Evolutionary conservation across 2,113 vertebrate species (phyloP).

Genomic region (Lagopus leucura): DNA sequence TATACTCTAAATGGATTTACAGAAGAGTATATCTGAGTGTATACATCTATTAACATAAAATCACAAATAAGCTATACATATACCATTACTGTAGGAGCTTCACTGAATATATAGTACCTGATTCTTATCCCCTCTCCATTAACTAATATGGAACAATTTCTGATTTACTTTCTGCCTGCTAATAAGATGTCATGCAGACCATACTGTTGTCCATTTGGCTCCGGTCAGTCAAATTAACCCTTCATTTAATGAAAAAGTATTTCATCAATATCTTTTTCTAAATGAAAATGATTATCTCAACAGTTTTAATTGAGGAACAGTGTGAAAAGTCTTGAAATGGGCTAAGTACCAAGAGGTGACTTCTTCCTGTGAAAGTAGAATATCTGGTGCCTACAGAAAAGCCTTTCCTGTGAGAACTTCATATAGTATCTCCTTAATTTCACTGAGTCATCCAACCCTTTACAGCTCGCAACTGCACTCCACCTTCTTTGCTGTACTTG

Average conservation of each 20-base stretch:
- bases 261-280: not conserved
- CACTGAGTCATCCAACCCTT: not conserved
- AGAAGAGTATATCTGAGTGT: not conserved
- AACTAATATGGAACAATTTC: not conserved
- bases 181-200: not conserved
- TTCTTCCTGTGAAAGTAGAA: not conserved
- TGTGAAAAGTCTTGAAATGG: not conserved
- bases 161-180: not conserved
- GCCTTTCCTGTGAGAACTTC: not conserved
- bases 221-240: not conserved
- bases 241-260: not conserved
- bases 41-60: not conserved
- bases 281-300: not conserved
- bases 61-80: accelerated
- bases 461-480: not conserved
- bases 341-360: accelerated
- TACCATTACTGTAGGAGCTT: not conserved
- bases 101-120: not conserved
- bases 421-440: accelerated
- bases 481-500: not conserved
- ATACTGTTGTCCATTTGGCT: not conserved
- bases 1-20: not conserved
- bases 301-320: not conserved
- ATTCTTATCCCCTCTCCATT: not conserved
- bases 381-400: not conserved